These are phyloP conservation scores for Euzetes globulus DNA, from an alignment of 2,888 invertebrate species.

Conservation along the genomic window DNA sequence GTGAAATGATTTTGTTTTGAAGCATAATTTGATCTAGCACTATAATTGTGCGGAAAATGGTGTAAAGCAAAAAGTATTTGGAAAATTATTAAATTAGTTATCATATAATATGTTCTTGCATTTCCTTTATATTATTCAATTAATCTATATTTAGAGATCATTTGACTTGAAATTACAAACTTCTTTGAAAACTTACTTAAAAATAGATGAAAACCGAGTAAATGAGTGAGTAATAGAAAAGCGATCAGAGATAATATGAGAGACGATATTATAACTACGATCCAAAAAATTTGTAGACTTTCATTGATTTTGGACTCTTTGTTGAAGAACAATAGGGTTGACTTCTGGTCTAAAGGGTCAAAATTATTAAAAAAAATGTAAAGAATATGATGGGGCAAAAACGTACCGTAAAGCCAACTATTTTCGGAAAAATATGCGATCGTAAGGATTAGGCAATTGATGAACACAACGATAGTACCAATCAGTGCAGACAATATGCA, in stretches of 20 bases:
- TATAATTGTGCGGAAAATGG: too few relatives aligned
- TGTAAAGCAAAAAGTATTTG: too few relatives aligned
- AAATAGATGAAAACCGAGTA: constrained; percentile 40
- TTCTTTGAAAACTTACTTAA: constrained; percentile 28
- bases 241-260: constrained; percentile 38
- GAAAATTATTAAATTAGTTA: too few relatives aligned
- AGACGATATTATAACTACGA: constrained; percentile 37
- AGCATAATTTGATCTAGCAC: too few relatives aligned
- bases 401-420: constrained; percentile 37
- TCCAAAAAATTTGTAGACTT: constrained; percentile 34
- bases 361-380: background rate
- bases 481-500: constrained; percentile 42
- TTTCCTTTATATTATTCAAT: too few relatives aligned
- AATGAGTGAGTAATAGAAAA: constrained; percentile 39
- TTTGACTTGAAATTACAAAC: too few relatives aligned
- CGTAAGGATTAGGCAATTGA: constrained; percentile 37
- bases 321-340: constrained; percentile 7
- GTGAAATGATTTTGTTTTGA: too few relatives aligned
- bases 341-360: background rate
- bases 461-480: constrained; percentile 39
- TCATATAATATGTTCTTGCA: too few relatives aligned
- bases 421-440: constrained; percentile 38
- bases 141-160: too few relatives aligned
- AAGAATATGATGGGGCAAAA: background rate
- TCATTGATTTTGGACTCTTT: background rate